These are phyloP conservation scores for Drosophila malerkotliana DNA, from an alignment of 1,140 invertebrate species.

Conservation along the genomic window DNA sequence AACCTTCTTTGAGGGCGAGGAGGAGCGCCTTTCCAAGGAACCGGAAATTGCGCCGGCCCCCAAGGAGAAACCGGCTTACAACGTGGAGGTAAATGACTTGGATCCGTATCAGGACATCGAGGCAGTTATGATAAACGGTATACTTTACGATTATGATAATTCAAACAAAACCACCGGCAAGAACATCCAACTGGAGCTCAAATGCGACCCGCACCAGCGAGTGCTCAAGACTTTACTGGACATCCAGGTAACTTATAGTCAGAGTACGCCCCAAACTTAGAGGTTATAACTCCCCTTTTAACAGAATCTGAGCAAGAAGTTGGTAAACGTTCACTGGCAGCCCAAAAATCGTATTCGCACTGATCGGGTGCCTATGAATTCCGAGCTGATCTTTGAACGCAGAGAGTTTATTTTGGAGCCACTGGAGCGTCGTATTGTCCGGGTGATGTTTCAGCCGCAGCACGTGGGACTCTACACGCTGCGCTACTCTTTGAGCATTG, in stretches of 20 bases:
- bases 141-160: conserved; percentile 13
- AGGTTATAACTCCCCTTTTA: neutral
- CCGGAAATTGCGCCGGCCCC: neutral
- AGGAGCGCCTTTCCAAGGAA: neutral
- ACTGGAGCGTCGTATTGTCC: conserved; percentile 23
- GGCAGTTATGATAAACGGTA: conserved; percentile 56
- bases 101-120: neutral
- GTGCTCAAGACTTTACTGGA: conserved; percentile 49
- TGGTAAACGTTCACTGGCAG: conserved; percentile 24
- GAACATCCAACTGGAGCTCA: conserved; percentile 20
- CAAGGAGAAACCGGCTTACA: neutral
- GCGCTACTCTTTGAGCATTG: conserved; percentile 9
- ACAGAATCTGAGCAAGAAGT: conserved; percentile 44
- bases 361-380: conserved; percentile 19
- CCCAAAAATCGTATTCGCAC: conserved; percentile 15
- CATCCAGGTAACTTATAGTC: conserved; percentile 31
- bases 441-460: conserved; percentile 53
- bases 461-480: conserved; percentile 48
- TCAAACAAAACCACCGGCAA: conserved; percentile 1
- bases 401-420: conserved; percentile 40
- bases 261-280: too few relatives aligned
- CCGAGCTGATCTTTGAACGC: conserved; percentile 51
- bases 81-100: neutral
- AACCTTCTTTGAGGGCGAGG: neutral
- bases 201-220: conserved; percentile 56